Evolutionary conservation across 2,113 vertebrate genomes (phyloP).

Genomic region (Prolemur simus): DNA sequence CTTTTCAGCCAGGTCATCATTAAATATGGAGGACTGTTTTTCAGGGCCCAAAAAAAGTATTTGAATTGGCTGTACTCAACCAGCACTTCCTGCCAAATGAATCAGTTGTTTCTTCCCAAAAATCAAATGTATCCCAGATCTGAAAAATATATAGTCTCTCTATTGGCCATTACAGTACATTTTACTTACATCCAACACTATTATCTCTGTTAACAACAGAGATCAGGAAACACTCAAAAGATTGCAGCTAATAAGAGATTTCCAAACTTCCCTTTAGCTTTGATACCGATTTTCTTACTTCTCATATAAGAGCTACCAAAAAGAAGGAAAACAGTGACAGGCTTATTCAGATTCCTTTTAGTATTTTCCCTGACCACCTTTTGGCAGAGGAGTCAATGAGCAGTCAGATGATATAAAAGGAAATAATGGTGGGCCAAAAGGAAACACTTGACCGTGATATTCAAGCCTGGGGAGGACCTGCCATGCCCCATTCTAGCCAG

Average conservation of each 20-base stretch:
- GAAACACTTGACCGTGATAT: not conserved
- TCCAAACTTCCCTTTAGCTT: constrained; percentile 20
- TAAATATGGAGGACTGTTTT: not conserved
- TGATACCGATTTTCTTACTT: not conserved
- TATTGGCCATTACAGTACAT: not conserved
- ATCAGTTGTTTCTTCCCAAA: constrained; percentile 19
- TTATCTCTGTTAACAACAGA: not conserved
- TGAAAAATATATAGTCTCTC: not conserved
- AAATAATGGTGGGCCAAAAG: not conserved
- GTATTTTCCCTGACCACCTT: constrained; percentile 25
- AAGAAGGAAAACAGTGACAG: not conserved
- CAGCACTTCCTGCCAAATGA: not conserved
- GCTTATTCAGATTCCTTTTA: constrained; percentile 9
- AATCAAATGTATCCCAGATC: not conserved
- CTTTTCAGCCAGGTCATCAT: not conserved
- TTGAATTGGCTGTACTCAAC: constrained; percentile 16
- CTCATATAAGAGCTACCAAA: not conserved
- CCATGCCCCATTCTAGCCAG: not conserved
- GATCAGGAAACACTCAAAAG: not conserved
- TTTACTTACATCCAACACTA: not conserved
- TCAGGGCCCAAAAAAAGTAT: not conserved
- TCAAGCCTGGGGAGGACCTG: not conserved
- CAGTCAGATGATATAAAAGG: not conserved
- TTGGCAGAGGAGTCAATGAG: not conserved
- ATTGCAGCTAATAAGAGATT: not conserved